These are phyloP conservation scores for Heliothis peltigera DNA, from an alignment of 2,888 invertebrate genomes.

Conservation along the genomic window DNA sequence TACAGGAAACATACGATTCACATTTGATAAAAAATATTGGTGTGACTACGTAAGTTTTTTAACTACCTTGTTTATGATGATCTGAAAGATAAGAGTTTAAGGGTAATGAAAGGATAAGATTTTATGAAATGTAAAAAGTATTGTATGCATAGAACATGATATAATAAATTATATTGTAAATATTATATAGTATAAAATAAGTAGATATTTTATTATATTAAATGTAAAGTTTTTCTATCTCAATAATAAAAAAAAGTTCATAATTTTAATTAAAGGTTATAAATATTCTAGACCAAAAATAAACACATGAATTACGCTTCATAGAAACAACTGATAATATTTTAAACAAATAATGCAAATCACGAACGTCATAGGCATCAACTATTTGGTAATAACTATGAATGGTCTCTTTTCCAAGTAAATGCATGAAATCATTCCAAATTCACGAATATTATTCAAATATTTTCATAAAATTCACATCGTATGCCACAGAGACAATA, in stretches of 20 bases:
- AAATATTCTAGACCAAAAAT: constrained; percentile 1
- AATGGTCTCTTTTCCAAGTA: neutral
- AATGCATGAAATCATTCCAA: neutral
- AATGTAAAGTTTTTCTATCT: constrained; percentile 38
- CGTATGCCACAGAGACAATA: neutral
- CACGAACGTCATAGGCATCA: no score
- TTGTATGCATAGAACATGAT: neutral
- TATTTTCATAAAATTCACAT: neutral
- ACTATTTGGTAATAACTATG: no score
- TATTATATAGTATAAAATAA: constrained; percentile 23
- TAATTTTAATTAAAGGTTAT: constrained; percentile 10
- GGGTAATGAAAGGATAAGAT: constrained; percentile 8
- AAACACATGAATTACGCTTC: neutral
- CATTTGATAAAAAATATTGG: no score
- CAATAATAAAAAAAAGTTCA: constrained; percentile 4
- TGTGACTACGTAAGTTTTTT: no score
- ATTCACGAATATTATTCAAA: neutral
- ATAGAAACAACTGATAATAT: neutral
- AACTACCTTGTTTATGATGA: constrained; percentile 17
- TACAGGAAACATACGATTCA: no score
- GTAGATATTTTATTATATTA: constrained; percentile 29
- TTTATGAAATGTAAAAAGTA: constrained; percentile 9
- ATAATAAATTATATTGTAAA: constrained; percentile 36
- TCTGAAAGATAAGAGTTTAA: constrained; percentile 8
- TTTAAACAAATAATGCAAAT: no score